phyloP scores from a whole-genome alignment of 2,888 invertebrate genomes.

The Phymatocera aterrima region DNA sequence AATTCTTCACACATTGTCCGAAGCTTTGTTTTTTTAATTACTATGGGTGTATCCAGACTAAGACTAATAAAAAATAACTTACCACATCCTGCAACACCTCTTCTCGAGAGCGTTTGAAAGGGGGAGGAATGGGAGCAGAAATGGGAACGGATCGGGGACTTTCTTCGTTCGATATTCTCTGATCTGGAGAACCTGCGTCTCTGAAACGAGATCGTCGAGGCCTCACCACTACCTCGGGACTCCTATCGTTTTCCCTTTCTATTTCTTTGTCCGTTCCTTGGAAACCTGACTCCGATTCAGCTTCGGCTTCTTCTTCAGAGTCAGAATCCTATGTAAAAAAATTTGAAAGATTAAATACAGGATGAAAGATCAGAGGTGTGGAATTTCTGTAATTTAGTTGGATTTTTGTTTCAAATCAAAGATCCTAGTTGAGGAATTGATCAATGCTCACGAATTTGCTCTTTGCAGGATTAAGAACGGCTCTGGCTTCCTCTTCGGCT shows the following conservation, averaged over 20 bases:
- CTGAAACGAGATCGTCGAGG: conserved; percentile 72
- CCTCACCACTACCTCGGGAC: conserved; percentile 67
- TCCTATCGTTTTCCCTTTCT: conserved; percentile 63
- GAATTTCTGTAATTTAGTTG: not conserved
- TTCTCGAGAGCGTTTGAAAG: conserved; percentile 77
- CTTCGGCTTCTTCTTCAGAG: conserved; percentile 72
- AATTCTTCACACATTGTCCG: not conserved
- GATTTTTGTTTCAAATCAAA: not conserved
- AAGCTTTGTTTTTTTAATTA: too few species aligned
- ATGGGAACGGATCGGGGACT: conserved; percentile 60
- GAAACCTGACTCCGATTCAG: conserved; percentile 59
- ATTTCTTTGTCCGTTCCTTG: conserved; percentile 59
- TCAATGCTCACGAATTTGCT: conserved; percentile 78
- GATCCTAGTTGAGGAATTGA: not conserved
- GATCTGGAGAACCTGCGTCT: conserved; percentile 71
- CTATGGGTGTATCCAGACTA: too few species aligned
- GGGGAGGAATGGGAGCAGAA: conserved; percentile 59
- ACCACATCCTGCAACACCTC: conserved; percentile 85
- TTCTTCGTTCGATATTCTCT: conserved; percentile 60
- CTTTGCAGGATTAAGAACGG: conserved; percentile 74
- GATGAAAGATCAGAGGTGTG: too few species aligned
- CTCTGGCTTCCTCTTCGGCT: conserved; percentile 76
- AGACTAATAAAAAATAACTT: conserved; percentile 62
- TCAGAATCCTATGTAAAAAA: conserved; percentile 71
- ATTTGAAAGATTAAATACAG: too few species aligned